Conservation (phyloP, 1,140 invertebrate species). For the Drosophila serrata region DNA sequence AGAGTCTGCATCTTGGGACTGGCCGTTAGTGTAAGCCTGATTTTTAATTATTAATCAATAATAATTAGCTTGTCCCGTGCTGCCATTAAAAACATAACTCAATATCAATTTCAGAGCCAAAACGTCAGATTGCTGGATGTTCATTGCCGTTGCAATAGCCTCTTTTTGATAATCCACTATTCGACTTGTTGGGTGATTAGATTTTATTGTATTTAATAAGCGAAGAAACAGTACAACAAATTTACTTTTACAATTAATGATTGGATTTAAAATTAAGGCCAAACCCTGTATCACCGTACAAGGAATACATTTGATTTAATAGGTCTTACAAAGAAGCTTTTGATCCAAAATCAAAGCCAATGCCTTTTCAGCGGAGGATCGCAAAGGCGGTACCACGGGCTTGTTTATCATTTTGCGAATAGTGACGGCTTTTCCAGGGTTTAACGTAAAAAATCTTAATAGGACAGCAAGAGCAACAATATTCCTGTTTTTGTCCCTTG, state of each 20-base stretch:
- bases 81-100: not conserved
- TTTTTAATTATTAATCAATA: too few species aligned
- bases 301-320: too few species aligned
- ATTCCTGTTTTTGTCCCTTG: not conserved
- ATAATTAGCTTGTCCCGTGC: not conserved
- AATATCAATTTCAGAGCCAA: not conserved
- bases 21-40: not conserved
- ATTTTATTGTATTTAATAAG: too few species aligned
- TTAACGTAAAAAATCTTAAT: not conserved
- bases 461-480: not conserved
- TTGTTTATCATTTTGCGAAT: not conserved
- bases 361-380: too few species aligned
- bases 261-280: too few species aligned
- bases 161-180: slow-evolving; percentile 1
- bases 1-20: not conserved
- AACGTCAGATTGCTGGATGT: not conserved
- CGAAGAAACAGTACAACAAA: too few species aligned
- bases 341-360: too few species aligned
- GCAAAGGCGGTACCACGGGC: not conserved
- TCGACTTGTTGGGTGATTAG: not conserved
- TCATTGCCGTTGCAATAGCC: not conserved
- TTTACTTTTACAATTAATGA: too few species aligned
- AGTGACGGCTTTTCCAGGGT: slow-evolving; percentile 1
- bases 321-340: not conserved
- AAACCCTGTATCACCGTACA: too few species aligned